phyloP scores from a whole-genome alignment of 2,797 vertebrate species.

The Notoglanidium macrostoma region DNA sequence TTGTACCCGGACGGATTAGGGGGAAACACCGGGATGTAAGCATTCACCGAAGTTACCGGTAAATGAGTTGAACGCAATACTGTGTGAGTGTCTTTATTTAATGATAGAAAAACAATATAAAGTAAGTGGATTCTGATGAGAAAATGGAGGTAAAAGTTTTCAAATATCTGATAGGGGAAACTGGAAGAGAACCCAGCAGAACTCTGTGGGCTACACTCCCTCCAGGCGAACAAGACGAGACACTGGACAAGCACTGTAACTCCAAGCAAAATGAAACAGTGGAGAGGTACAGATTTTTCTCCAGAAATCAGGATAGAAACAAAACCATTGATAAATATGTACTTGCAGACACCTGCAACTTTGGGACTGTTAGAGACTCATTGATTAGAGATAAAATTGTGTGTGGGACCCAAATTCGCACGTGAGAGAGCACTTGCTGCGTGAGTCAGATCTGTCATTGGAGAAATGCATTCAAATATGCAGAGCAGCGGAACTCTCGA shows the following conservation, averaged over 20 bases:
- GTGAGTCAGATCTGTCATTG: too few relatives aligned
- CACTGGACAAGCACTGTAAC: neutral
- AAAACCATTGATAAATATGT: neutral
- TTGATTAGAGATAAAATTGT: conserved; percentile 26
- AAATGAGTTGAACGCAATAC: too few relatives aligned
- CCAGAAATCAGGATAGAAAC: neutral
- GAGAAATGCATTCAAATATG: too few relatives aligned
- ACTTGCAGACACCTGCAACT: neutral
- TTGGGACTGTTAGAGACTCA: neutral
- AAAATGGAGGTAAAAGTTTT: conserved; percentile 7
- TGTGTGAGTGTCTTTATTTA: neutral
- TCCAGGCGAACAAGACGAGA: too few relatives aligned
- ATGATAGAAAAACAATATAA: neutral
- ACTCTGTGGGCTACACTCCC: too few relatives aligned
- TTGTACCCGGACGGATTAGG: too few relatives aligned
- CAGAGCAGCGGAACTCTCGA: too few relatives aligned
- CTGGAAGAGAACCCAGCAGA: too few relatives aligned
- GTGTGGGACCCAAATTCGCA: conserved; percentile 18
- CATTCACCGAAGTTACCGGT: too few relatives aligned
- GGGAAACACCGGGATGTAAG: too few relatives aligned
- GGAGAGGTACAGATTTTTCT: neutral
- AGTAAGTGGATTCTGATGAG: neutral
- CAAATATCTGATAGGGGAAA: too few relatives aligned
- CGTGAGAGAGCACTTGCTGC: neutral
- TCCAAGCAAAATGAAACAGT: neutral